Evolutionary conservation across 2,113 vertebrate genomes (phyloP), one percentile per base, ranked within the genome.

Genomic region (Gallinago undulata): DNA sequence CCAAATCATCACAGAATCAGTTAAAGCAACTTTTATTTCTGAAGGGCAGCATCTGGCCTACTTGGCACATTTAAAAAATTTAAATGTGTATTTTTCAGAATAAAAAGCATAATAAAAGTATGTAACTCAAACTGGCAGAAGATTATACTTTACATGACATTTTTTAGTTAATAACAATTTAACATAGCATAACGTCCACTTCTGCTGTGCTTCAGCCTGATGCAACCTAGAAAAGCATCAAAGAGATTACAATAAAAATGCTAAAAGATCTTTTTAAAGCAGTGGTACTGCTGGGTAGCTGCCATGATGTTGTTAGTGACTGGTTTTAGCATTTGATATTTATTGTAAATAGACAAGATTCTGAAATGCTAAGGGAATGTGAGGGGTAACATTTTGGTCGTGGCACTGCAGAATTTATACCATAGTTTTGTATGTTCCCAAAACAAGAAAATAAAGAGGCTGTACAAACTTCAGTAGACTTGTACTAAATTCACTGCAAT

Each of bases 21-120:
- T 94, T 92, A 96, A 82, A 73, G 72, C 50, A 83, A 78, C 93
- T 94, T 94, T 97, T 94, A 72, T 74, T 95, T 93, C 89, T 80
- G 97, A 97, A 97, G 95, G 84, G 68, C 80, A 97, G 75, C 78
- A 92, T 95, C 90, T 96, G 84, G 81, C 84, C 91, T 87, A 94
- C 87, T 88, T 94, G 89, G 89, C 69, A 84, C 2, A 5, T 62
- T 91, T 87, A 82, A 82, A 80, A 89, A 47, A 56, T 78, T 89
- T 50, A 72, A 90, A 72, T 82, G 57, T 82, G 64, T 60, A 37
- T 82, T 94, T 95, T 94, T 78, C 80, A 85, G 93, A 94, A 87
- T 68, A 86, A 87, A 95, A 97, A 93, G 48, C 19, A 4, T 76
- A 93, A 94, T 62, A 84, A 69, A 95, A 94, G 39, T 60, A 88